phyloP scores from a whole-genome alignment of 2,113 vertebrate species.

The Propithecus coquereli region DNA sequence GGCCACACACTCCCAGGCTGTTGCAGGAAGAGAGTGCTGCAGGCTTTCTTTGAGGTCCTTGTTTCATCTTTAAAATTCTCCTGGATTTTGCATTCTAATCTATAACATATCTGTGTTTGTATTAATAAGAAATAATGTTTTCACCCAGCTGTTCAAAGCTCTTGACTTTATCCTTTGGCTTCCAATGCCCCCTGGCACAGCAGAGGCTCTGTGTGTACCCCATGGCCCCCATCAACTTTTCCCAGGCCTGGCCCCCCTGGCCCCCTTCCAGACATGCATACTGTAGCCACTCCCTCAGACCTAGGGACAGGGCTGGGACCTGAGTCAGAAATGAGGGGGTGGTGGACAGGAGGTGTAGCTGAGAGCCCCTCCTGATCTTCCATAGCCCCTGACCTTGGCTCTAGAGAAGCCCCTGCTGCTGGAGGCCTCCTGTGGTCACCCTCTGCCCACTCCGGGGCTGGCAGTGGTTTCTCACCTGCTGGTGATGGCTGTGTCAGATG shows the following conservation, averaged over 20 bases:
- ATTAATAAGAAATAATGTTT: background rate
- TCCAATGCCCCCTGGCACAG: background rate
- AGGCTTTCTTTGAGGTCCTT: background rate
- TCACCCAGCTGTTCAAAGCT: background rate
- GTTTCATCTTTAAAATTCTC: background rate
- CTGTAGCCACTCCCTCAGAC: background rate
- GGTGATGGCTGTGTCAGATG: conserved; percentile 71
- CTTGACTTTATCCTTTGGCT: background rate
- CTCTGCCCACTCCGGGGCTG: background rate
- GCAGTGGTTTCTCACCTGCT: conserved; percentile 81
- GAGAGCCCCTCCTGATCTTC: background rate
- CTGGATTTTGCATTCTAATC: background rate
- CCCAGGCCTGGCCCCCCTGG: background rate
- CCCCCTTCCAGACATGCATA: background rate
- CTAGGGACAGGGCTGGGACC: background rate
- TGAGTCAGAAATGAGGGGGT: background rate
- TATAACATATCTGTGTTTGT: background rate
- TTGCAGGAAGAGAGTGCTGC: background rate
- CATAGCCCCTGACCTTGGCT: background rate
- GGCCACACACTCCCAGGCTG: background rate
- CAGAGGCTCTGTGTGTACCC: background rate
- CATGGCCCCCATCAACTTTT: background rate
- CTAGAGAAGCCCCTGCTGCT: background rate
- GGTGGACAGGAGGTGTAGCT: background rate
- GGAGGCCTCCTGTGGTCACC: background rate